Base-by-base conservation (phyloP, 2,797 vertebrate species). In the Pagetopsis macropterus region DNA sequence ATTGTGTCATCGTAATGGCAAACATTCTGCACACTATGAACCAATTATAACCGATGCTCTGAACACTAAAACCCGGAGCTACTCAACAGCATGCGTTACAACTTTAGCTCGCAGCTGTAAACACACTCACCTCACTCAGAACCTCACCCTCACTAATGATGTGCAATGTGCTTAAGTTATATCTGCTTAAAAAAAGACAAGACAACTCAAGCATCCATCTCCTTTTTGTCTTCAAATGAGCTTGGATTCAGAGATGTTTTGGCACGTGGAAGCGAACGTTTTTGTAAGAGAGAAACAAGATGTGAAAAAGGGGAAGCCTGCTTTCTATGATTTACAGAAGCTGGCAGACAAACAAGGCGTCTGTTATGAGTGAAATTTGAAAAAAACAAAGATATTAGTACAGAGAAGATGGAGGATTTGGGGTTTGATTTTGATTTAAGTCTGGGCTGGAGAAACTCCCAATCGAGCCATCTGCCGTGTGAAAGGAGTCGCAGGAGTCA, bases 301-400 rank as follows among this genome's bases (percentile, higher is more conserved):
- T 69, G 81, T 76, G 82, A 84, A 50, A 85, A 78, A 48, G 64
- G 78, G 76, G 70, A 84, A 80, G 79, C 70, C 71, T 82, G 76
- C 64, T 78, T 87, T 79, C 62, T 54, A 79, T 83, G 65, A 76
- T 86, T 86, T 77, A 76, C 48, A 84, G 50, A 85, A 87, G 79
- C 81, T 90, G 85, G 89, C 89, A 84, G 81, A 72, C 78, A 71
- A 80, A 83, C 81, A 75, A 80, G 66, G 76, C 75, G 51, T 86
- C 85, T 84, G 88, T 78, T 85, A 70, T 45, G 77, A 79, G 75
- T 70, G 50, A 55, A 76, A 78, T 48, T 43, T 65, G 27, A 52
- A 67, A 62, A 57, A 65, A 62, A 49, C 11, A 65, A 52, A 66
- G 17, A 72, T 83, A 89, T 75, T 75, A 76, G 71, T 56, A 73